Evolutionary conservation across 2,113 vertebrate genomes (phyloP).

Genomic region (Capra hircus): DNA sequence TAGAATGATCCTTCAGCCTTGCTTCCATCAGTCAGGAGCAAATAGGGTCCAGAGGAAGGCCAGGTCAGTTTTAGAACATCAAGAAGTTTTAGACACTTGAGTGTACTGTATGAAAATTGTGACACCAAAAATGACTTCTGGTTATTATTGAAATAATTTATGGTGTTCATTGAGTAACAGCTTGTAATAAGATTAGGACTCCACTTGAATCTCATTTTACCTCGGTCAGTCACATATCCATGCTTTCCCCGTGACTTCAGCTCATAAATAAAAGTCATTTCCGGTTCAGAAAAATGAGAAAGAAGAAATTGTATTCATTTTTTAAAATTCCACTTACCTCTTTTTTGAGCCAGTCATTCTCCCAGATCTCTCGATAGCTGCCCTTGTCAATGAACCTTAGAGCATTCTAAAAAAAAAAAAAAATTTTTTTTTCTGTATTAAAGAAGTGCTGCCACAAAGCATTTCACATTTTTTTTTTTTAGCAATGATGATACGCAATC

Average conservation of each 20-base stretch:
- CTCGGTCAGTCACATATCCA: not conserved
- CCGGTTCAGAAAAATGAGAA: not conserved
- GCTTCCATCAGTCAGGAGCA: not conserved
- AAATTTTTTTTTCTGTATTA: not conserved
- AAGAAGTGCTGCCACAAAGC: not conserved
- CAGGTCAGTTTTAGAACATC: not conserved
- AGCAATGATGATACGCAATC: not conserved
- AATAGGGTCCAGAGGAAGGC: not conserved
- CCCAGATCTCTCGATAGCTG: constrained; percentile 78
- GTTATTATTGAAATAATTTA: not conserved
- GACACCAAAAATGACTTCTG: not conserved
- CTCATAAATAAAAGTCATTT: not conserved
- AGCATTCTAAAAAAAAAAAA: constrained; percentile 78
- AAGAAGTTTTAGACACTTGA: not conserved
- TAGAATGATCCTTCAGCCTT: not conserved
- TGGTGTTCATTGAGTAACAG: not conserved
- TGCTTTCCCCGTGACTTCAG: not conserved
- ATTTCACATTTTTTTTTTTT: not conserved
- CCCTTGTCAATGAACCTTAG: constrained; percentile 76
- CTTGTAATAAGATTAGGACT: not conserved
- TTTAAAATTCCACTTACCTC: constrained; percentile 77
- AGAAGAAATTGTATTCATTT: not conserved
- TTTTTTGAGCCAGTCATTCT: constrained; percentile 84
- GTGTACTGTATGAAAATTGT: not conserved
- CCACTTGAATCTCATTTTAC: not conserved